phyloP scores from a whole-genome alignment of 2,113 vertebrate genomes.

The Antechinus flavipes region DNA sequence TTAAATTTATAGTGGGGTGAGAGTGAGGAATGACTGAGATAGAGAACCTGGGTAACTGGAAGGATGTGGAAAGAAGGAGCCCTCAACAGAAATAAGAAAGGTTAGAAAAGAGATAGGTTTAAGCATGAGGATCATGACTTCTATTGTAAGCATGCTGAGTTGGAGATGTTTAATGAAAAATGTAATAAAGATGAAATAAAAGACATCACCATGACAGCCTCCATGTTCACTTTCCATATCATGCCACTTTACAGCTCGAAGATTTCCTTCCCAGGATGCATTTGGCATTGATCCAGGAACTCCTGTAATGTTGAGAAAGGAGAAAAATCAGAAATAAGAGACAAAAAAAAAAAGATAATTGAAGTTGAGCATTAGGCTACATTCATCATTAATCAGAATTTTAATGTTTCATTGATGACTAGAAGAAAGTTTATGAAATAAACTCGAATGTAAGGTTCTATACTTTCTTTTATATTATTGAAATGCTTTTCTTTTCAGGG shows the following conservation, averaged over 20 bases:
- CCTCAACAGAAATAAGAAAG: not conserved
- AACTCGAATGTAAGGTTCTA: not conserved
- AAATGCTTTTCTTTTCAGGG: no score
- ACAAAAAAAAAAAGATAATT: not conserved
- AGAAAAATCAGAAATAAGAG: conserved; percentile 47
- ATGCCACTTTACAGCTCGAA: conserved; percentile 84
- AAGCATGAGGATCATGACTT: not conserved
- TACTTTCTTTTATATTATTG: not conserved
- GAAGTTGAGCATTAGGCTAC: not conserved
- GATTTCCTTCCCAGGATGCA: conserved; percentile 79
- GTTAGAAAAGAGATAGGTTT: not conserved
- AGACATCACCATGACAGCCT: conserved; percentile 82
- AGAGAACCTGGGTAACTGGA: not conserved
- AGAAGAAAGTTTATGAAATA: not conserved
- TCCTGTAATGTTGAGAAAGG: conserved; percentile 66
- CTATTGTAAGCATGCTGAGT: not conserved
- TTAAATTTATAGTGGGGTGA: not conserved
- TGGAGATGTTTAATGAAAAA: not conserved
- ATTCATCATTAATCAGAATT: not conserved
- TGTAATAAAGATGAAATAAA: not conserved
- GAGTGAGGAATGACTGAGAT: not conserved
- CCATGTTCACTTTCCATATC: conserved; percentile 80
- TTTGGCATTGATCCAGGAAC: conserved; percentile 84
- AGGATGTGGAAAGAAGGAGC: not conserved
- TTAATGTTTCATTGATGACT: not conserved